Base-by-base conservation (phyloP, 2,888 invertebrate species). In the Cephonodes hylas region DNA sequence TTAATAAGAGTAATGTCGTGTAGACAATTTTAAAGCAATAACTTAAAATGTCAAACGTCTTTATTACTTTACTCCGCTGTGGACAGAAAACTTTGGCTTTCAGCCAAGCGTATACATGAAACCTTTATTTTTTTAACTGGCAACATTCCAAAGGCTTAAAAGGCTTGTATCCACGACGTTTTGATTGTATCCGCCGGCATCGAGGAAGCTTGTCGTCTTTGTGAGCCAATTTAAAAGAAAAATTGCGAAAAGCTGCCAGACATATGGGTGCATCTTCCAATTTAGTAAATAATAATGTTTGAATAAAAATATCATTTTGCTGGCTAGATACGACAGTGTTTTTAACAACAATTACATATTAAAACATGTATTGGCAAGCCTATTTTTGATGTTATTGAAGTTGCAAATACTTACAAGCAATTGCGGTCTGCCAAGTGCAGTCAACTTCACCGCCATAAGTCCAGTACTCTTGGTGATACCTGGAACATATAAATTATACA, bases 401-500 rank as follows among this genome's bases (percentile, higher is more conserved):
- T n/a, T n/a, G 46, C n/a, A 13, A 44, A 57, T 10, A 94, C 95
- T 94, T 93, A 99, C 99, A 94, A 99, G 93, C 75, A 99, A 93
- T 85, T 99, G 98, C 58, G 99, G 99, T 82, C 99, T 95, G 75
- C 99, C 99, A 42, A 99, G 94, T 7, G 99, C 99, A 34, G 99
- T 99, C 75, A 99, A 90, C 92, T 99, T 99, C 66, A 99, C 95
- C 45, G 99, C 99, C 80, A 98, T 98, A 79, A 99, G 96, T 44
- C 99, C 99, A 23, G 98, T 98, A 67, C 97, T 97, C 85, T 97
- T 96, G 38, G 99, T 98, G 62, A 97, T 96, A 78, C 96, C 98
- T 98, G 91, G 18, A 62, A 38, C 13, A 34, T n/a, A 10, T 15
- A 0, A 10, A 13, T 1, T 2, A n/a, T 2, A 1, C 3, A 0